Conservation (phyloP, 2,113 vertebrate species). For the Calidris pygmaea region DNA sequence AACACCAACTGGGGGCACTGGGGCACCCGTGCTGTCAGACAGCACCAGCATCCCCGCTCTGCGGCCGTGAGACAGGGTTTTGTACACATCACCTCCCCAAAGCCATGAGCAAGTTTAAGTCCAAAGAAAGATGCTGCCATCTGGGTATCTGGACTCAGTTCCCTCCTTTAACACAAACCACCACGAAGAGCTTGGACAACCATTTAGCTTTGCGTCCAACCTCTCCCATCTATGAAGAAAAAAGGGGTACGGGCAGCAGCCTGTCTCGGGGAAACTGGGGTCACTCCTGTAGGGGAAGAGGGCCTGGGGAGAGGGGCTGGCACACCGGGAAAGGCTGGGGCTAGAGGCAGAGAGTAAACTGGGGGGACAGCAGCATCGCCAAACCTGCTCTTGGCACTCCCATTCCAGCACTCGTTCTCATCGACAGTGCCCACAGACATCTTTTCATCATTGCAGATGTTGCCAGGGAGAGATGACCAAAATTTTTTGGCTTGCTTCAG, state of each 20-base stretch:
- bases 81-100: background rate
- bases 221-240: background rate
- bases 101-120: background rate
- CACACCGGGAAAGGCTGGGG: background rate
- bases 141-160: background rate
- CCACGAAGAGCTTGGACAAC: fast-evolving
- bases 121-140: background rate
- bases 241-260: background rate
- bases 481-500: slow-evolving; percentile 95
- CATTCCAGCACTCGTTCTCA: slow-evolving; percentile 87
- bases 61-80: background rate
- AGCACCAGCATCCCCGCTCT: background rate
- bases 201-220: background rate
- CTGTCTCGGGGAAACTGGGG: fast-evolving
- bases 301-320: background rate
- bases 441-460: slow-evolving; percentile 85
- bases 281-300: background rate
- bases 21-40: fast-evolving
- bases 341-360: background rate
- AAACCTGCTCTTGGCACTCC: slow-evolving; percentile 93
- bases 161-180: background rate
- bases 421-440: slow-evolving; percentile 79
- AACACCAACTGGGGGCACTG: background rate
- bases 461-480: slow-evolving; percentile 95
- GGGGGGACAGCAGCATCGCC: background rate